Evolutionary conservation across 2,797 vertebrate genomes (phyloP).

Genomic region (Sphaeramia orbicularis): DNA sequence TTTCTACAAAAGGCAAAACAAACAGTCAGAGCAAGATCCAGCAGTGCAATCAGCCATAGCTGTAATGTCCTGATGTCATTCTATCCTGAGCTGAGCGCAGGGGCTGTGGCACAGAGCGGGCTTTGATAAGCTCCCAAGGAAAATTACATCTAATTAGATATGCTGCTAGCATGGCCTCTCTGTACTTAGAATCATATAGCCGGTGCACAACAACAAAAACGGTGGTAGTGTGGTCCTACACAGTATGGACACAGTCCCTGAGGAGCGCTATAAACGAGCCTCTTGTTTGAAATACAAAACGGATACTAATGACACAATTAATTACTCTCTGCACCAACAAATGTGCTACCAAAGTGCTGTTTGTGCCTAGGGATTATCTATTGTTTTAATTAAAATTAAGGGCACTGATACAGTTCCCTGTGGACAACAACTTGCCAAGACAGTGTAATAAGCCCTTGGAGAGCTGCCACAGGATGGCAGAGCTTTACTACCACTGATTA

Average conservation of each 20-base stretch:
- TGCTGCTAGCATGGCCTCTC: slow-evolving; percentile 40
- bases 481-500: slow-evolving; percentile 11
- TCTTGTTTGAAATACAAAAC: slow-evolving; percentile 66
- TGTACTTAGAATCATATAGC: slow-evolving; percentile 36
- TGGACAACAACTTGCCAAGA: slow-evolving; percentile 44
- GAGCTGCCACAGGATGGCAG: slow-evolving; percentile 1
- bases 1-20: slow-evolving; percentile 58
- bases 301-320: slow-evolving; percentile 68
- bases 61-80: slow-evolving; percentile 56
- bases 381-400: slow-evolving; percentile 71
- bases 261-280: slow-evolving; percentile 43
- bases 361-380: slow-evolving; percentile 61
- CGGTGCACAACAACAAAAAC: slow-evolving; percentile 44
- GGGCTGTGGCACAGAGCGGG: slow-evolving; percentile 26
- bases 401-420: slow-evolving; percentile 41
- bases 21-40: slow-evolving; percentile 45
- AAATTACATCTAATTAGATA: slow-evolving; percentile 71
- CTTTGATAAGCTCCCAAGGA: slow-evolving; percentile 59
- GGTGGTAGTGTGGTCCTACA: slow-evolving; percentile 44
- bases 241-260: slow-evolving; percentile 44
- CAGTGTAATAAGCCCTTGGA: slow-evolving; percentile 30
- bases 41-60: slow-evolving; percentile 49
- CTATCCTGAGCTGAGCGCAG: slow-evolving; percentile 45
- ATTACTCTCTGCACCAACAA: slow-evolving; percentile 51
- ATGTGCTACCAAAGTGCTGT: slow-evolving; percentile 60